phyloP scores from a whole-genome alignment of 2,797 vertebrate genomes.

The Onychomys torridus region DNA sequence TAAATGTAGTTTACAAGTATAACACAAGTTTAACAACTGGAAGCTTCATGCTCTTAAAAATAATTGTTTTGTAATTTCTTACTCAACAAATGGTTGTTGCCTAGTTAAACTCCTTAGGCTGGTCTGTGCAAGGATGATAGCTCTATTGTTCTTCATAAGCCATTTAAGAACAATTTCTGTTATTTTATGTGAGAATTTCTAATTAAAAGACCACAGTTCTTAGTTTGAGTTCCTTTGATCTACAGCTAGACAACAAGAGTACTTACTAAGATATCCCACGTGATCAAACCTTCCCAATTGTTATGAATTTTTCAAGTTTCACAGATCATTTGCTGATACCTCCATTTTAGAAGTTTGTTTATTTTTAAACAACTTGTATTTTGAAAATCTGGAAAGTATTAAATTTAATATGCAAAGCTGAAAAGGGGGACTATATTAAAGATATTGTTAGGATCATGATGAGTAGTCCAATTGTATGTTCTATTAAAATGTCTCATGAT shows the following conservation, averaged over 20 bases:
- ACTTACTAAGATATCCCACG: not conserved
- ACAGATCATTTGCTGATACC: not conserved
- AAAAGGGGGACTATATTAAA: not conserved
- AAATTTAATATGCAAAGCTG: conserved; percentile 30
- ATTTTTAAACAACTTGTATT: conserved; percentile 10
- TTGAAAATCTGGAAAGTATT: conserved; percentile 23
- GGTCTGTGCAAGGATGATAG: not conserved
- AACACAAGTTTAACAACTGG: not conserved
- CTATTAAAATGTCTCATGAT: not conserved
- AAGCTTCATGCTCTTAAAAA: not conserved
- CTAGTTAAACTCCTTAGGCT: not conserved
- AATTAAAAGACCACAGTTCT: conserved; percentile 41
- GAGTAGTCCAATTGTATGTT: not conserved
- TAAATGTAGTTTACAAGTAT: not conserved
- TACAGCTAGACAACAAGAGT: not conserved
- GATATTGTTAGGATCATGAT: not conserved
- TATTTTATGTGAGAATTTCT: not conserved
- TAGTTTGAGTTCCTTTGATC: conserved; percentile 46
- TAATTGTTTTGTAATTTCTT: not conserved
- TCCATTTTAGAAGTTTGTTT: not conserved
- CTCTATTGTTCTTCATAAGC: not conserved
- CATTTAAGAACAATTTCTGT: conserved; percentile 55
- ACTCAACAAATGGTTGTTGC: not conserved
- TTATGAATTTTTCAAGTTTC: not conserved
- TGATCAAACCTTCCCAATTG: not conserved